Evolutionary conservation across 2,113 vertebrate genomes (phyloP).

Genomic region (Anarhynchus alexandrinus): DNA sequence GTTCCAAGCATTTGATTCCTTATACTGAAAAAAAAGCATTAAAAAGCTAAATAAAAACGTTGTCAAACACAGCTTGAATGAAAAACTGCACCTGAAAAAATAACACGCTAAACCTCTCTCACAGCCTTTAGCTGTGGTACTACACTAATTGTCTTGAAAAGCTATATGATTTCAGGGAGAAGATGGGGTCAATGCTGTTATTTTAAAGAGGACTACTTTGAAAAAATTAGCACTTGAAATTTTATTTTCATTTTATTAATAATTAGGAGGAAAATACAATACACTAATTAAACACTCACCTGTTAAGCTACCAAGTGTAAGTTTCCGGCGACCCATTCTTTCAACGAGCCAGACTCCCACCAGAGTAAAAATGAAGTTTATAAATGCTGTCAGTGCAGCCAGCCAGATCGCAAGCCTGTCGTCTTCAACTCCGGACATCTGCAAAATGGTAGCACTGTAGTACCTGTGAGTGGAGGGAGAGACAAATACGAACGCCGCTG

Average conservation of each 20-base stretch:
- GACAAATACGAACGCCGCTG: background rate
- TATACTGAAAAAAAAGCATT: background rate
- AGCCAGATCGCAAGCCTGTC: slow-evolving; percentile 95
- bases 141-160: background rate
- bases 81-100: background rate
- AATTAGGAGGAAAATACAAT: background rate
- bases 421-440: slow-evolving; percentile 95
- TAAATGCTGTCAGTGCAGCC: slow-evolving; percentile 88
- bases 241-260: background rate
- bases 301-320: slow-evolving; percentile 88
- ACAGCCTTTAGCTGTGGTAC: background rate
- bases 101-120: background rate
- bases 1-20: background rate
- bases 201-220: background rate
- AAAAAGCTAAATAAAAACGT: background rate
- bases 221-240: background rate
- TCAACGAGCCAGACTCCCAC: slow-evolving; percentile 98
- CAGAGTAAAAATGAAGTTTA: slow-evolving; percentile 95
- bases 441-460: slow-evolving; percentile 98
- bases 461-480: slow-evolving; percentile 78
- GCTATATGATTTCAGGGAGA: background rate
- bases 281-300: slow-evolving; percentile 72
- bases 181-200: background rate
- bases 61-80: background rate
- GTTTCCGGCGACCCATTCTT: slow-evolving; percentile 89